Evolutionary conservation across 1,140 invertebrate species (phyloP).

Genomic region (Drosophila simulans): DNA sequence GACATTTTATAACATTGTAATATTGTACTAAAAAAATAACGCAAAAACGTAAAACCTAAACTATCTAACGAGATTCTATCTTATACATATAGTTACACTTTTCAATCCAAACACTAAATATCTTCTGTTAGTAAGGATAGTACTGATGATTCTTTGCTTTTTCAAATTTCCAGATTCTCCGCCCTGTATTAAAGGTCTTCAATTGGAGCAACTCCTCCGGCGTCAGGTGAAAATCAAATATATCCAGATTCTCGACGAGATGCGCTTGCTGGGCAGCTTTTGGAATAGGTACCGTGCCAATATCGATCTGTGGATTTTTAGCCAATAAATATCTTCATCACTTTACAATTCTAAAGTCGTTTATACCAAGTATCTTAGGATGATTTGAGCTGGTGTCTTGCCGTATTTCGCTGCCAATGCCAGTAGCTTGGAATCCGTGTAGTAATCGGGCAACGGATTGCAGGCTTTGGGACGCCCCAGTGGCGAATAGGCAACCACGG

Average conservation of each 20-base stretch:
- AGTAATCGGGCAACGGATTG: conserved; percentile 69
- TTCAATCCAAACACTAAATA: too few relatives aligned
- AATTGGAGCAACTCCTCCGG: conserved; percentile 87
- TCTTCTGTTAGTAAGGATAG: conserved; percentile 39
- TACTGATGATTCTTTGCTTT: conserved; percentile 55
- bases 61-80: background rate
- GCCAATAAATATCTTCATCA: background rate
- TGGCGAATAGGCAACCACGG: conserved; percentile 91
- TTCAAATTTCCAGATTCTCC: conserved; percentile 54
- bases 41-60: background rate
- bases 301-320: conserved; percentile 87
- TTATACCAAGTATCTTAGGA: conserved; percentile 86
- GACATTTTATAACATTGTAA: too few relatives aligned
- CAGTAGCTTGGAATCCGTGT: conserved; percentile 85
- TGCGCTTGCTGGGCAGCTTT: conserved; percentile 91
- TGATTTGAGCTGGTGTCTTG: conserved; percentile 89
- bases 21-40: too few relatives aligned
- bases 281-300: conserved; percentile 91
- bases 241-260: conserved; percentile 90
- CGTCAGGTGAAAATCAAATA: conserved; percentile 91
- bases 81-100: background rate
- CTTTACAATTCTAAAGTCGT: background rate
- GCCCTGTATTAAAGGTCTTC: conserved; percentile 85
- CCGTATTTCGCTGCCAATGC: conserved; percentile 88
- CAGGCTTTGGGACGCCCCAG: conserved; percentile 88